Evolutionary conservation across 2,888 invertebrate genomes (phyloP).

Genomic region (Perithous albicinctus): DNA sequence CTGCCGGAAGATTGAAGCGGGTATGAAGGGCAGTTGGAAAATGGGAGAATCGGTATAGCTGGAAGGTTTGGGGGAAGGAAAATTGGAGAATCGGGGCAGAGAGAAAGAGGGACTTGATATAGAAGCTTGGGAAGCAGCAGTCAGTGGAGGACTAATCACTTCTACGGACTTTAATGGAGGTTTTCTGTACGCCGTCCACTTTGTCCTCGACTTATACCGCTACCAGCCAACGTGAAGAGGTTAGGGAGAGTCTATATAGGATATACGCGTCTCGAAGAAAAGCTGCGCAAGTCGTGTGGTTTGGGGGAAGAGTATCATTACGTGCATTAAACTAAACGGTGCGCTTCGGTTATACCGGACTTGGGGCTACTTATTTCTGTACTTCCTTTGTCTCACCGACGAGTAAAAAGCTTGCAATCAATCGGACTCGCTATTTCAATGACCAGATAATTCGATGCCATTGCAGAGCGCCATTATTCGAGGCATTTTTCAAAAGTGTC

Average conservation of each 20-base stretch:
- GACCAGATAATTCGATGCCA: background rate
- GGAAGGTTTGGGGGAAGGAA: slow-evolving; percentile 19
- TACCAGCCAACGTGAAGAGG: slow-evolving; percentile 67
- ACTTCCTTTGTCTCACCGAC: background rate
- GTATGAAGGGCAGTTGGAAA: slow-evolving; percentile 45
- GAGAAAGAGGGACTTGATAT: slow-evolving; percentile 53
- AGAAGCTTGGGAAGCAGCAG: slow-evolving; percentile 68
- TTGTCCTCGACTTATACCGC: slow-evolving; percentile 84
- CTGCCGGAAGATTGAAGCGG: slow-evolving; percentile 44
- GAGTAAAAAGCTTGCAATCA: slow-evolving; percentile 27
- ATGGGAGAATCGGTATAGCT: slow-evolving; percentile 61
- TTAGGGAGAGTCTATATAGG: slow-evolving; percentile 23
- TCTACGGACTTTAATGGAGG: slow-evolving; percentile 85
- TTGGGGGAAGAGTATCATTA: slow-evolving; percentile 80
- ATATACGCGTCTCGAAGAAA: slow-evolving; percentile 78
- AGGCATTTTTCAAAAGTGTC: background rate
- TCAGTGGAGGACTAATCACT: slow-evolving; percentile 82
- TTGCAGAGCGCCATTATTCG: slow-evolving; percentile 1
- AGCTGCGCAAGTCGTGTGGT: no score
- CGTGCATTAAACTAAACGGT: slow-evolving; percentile 82
- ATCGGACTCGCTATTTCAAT: slow-evolving; percentile 38
- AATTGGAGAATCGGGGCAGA: slow-evolving; percentile 42
- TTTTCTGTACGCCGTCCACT: slow-evolving; percentile 85
- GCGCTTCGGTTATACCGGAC: slow-evolving; percentile 65
- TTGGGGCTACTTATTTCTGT: slow-evolving; percentile 18